These are phyloP conservation scores for Drosophila fulvimacula DNA, from an alignment of 2,888 invertebrate species.

Conservation along the genomic window DNA sequence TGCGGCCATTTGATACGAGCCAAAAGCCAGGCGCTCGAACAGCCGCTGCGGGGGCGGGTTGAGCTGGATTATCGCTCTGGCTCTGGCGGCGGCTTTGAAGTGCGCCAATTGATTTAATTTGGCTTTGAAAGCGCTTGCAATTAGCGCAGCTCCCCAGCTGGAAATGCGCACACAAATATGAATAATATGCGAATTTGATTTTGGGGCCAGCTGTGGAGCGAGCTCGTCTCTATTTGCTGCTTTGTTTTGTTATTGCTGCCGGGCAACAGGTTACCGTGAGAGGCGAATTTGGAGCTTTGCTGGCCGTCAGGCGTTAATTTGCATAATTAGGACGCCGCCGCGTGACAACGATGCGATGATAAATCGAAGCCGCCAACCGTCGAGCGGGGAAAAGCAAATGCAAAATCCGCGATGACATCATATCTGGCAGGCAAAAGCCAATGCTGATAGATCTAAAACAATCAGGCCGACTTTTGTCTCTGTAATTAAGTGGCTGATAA, in stretches of 20 bases:
- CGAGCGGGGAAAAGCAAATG: background rate
- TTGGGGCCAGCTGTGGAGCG: slow-evolving; percentile 10
- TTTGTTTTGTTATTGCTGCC: background rate
- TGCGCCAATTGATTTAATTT: slow-evolving; percentile 71
- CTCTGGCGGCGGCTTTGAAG: slow-evolving; percentile 58
- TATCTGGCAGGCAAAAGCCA: background rate
- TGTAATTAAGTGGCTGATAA: slow-evolving; percentile 47
- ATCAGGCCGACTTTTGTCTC: slow-evolving; percentile 21
- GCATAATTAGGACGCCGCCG: slow-evolving; percentile 73
- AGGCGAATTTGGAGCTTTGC: slow-evolving; percentile 14
- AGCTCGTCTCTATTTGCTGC: background rate
- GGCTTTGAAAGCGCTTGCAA: slow-evolving; percentile 67
- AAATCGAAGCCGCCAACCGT: slow-evolving; percentile 58
- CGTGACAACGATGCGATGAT: slow-evolving; percentile 69
- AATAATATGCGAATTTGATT: slow-evolving; percentile 11
- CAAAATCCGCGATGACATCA: slow-evolving; percentile 46
- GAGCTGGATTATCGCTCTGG: slow-evolving; percentile 10
- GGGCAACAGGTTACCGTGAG: slow-evolving; percentile 46
- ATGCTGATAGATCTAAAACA: slow-evolving; percentile 36
- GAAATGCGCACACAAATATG: slow-evolving; percentile 20
- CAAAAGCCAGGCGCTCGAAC: background rate
- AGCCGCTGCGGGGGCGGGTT: background rate
- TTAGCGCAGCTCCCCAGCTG: slow-evolving; percentile 43
- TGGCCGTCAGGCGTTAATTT: slow-evolving; percentile 56
- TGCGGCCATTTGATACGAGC: slow-evolving; percentile 59